Conservation (phyloP, 2,888 invertebrate genomes). For the Nycteola revayana region DNA sequence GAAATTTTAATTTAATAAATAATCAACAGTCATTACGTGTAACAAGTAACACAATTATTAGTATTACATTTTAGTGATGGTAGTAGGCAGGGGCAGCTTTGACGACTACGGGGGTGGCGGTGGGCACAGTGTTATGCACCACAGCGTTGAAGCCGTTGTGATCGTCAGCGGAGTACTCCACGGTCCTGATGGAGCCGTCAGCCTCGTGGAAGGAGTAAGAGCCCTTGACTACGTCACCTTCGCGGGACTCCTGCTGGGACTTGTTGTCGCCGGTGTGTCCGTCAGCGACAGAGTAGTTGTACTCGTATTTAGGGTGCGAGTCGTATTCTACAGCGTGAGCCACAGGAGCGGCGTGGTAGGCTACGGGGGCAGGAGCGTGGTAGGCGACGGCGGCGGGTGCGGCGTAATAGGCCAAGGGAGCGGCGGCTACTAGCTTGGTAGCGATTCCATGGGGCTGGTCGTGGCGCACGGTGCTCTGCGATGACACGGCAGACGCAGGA, state of each 20-base stretch:
- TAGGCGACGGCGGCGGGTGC: conserved; percentile 14
- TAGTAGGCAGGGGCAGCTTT: conserved; percentile 44
- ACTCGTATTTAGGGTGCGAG: conserved; percentile 63
- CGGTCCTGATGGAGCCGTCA: conserved; percentile 73
- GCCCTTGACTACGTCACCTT: conserved; percentile 74
- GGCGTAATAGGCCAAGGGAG: conserved; percentile 14
- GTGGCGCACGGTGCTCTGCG: conserved; percentile 55
- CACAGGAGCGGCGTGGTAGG: conserved; percentile 26
- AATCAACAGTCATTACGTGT: conserved; percentile 6
- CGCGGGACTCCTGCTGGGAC: conserved; percentile 69
- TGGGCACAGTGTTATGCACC: conserved; percentile 51
- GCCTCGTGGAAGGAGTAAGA: conserved; percentile 72
- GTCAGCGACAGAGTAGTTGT: conserved; percentile 77
- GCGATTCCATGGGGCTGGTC: no score
- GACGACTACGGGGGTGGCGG: conserved; percentile 32
- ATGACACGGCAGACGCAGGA: conserved; percentile 52
- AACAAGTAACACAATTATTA: background rate
- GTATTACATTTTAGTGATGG: conserved; percentile 35
- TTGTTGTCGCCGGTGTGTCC: conserved; percentile 77
- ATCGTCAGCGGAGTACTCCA: conserved; percentile 72
- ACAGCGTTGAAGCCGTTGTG: conserved; percentile 67
- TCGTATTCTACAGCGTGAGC: conserved; percentile 14
- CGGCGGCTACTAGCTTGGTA: conserved; percentile 24
- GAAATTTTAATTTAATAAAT: conserved; percentile 2
- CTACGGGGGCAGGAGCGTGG: conserved; percentile 11